phyloP scores from a whole-genome alignment of 2,113 vertebrate species.

The Variabilichromis moorii region DNA sequence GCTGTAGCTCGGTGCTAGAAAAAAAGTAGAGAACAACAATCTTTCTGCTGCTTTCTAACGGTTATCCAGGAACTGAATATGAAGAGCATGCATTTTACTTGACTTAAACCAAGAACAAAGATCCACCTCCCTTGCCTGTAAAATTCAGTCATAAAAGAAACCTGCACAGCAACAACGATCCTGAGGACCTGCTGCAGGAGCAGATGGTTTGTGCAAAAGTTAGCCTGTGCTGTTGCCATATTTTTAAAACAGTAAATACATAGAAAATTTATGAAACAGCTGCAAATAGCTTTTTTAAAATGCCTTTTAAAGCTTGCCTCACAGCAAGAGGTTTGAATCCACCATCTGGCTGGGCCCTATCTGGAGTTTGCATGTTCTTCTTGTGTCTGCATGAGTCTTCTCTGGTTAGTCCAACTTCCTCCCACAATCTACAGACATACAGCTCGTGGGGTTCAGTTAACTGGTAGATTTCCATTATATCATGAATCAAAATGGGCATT shows the following conservation, averaged over 20 bases:
- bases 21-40: neutral
- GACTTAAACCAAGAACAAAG: neutral
- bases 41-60: neutral
- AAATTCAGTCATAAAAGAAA: neutral
- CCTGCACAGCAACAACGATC: neutral
- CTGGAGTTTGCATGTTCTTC: neutral
- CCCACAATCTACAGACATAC: neutral
- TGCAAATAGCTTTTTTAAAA: neutral
- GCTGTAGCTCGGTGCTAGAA: neutral
- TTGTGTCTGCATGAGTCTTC: neutral
- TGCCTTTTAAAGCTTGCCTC: neutral
- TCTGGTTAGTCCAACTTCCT: neutral
- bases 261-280: neutral
- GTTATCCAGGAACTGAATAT: neutral
- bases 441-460: neutral
- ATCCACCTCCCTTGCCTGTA: neutral
- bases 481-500: neutral
- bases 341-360: neutral
- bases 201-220: neutral
- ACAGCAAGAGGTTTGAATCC: neutral
- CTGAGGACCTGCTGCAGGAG: neutral
- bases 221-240: neutral
- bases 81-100: neutral
- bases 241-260: neutral
- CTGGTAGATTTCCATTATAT: neutral